Percentiles rank a stretch among this genome's conserved stretches.
Conservation (phyloP, 2,888 invertebrate genomes). For the Neria commutata region DNA sequence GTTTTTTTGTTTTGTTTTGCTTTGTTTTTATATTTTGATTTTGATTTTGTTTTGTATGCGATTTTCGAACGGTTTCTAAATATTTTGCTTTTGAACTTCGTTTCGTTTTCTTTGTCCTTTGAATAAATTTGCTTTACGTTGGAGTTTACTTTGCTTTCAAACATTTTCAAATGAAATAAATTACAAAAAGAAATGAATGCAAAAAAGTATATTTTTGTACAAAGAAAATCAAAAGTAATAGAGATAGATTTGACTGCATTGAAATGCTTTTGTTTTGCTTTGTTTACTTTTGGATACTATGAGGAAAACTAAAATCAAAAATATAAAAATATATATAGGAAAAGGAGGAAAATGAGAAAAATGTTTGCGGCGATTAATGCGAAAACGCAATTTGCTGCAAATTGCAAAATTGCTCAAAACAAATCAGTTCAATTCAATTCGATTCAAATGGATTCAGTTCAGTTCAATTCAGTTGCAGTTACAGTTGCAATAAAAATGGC, state of each 20-base stretch:
- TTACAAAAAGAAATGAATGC: conserved; percentile 25
- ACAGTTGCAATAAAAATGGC: too few species aligned
- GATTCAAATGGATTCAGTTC: too few species aligned
- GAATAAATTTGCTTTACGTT: neutral
- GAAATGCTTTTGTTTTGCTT: too few species aligned
- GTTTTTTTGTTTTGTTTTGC: conserved; percentile 21
- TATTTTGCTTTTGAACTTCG: conserved; percentile 27
- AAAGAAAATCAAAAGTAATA: conserved; percentile 29
- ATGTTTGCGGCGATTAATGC: conserved; percentile 22
- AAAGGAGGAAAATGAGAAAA: conserved; percentile 14
- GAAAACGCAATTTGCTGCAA: too few species aligned
- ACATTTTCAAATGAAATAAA: too few species aligned
- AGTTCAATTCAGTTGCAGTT: too few species aligned
- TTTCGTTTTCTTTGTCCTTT: conserved; percentile 37
- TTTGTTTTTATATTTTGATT: conserved; percentile 19
- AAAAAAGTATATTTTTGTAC: conserved; percentile 30
- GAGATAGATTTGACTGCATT: too few species aligned
- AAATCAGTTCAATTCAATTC: too few species aligned
- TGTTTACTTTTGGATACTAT: too few species aligned
- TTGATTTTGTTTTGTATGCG: conserved; percentile 28
- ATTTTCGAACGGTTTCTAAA: conserved; percentile 31
- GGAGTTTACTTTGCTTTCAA: neutral
- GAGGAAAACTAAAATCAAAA: conserved; percentile 28
- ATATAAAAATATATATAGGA: conserved; percentile 25
- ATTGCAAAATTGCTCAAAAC: too few species aligned